Evolutionary conservation across 1,140 invertebrate species (phyloP), one percentile per base, ranked within the genome.

Genomic region (Drosophila rufa): DNA sequence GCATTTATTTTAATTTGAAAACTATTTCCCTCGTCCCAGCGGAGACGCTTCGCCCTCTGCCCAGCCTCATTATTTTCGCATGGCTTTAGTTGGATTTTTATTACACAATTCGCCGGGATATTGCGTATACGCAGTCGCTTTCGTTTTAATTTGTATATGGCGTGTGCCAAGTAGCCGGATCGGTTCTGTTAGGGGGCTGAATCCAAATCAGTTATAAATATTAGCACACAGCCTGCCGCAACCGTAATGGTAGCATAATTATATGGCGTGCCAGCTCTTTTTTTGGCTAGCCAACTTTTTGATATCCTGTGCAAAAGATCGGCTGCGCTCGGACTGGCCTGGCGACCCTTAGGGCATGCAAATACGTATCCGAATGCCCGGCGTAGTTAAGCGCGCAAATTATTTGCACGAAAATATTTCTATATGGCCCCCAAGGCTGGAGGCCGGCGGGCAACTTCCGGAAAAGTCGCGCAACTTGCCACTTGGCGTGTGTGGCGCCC

Each of bases 1-100:
- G 82, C 85, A 80, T 90, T 90, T 90, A 91, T 91, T 90, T 90
- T 90, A 90, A 90, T 90, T 91, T 90, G 85, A 90, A 90, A 90
- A 90, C 85, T 90, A 90, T 90, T 90, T 90, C 78, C 78, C 78
- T 40, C 36, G 36, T 22, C 22, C 40, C 40, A 36, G 55, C 42
- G 40, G 48, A 46, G 33, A 36, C 5, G 50, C 51, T 8, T 48
- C 55, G 33, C 48, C 64, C 43, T 40, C 33, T 42, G 80, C 80
- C 75, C 75, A 83, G 82, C 77, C 84, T 87, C 80, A 87, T 87
- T 89, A 89, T 89, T 81, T 84, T 90, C 67, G 80, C 74, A 75
- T 89, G 85, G 85, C 78, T 90, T 90, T 89, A 64, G 81, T 76
- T 82, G 70, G 82, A 85, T 90, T 89, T 89, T 89, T 89, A 85